phyloP scores from a whole-genome alignment of 1,140 invertebrate species.

The Bacillus rossius region DNA sequence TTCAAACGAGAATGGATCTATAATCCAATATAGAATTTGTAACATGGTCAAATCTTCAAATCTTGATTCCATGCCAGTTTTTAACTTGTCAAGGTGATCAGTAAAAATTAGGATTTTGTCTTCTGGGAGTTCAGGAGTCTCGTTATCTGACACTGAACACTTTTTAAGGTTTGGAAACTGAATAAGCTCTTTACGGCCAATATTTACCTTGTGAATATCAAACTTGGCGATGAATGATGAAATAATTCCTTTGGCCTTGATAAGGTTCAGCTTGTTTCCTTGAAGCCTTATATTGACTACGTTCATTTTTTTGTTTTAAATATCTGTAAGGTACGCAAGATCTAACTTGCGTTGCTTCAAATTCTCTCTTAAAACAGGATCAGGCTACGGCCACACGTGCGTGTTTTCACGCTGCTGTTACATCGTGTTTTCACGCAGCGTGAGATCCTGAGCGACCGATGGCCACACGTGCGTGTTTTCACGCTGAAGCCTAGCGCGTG shows the following conservation, averaged over 20 bases:
- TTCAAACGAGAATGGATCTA: conserved; percentile 4
- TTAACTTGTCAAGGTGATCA: conserved; percentile 1
- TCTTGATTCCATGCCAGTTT: conserved; percentile 4
- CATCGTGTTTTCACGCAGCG: no score
- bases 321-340: conserved; percentile 1
- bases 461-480: no score
- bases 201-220: conserved; percentile 5
- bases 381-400: no score
- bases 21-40: conserved; percentile 3
- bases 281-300: conserved; percentile 5
- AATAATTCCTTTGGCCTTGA: conserved; percentile 3
- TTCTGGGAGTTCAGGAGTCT: background rate
- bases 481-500: no score
- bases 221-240: conserved; percentile 1
- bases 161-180: conserved; percentile 4
- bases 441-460: no score
- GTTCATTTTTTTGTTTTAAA: background rate
- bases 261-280: conserved; percentile 2
- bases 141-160: conserved; percentile 4
- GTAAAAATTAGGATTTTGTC: conserved; percentile 6
- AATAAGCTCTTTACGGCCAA: conserved; percentile 1
- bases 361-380: conserved; percentile 1
- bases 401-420: no score
- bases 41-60: background rate
- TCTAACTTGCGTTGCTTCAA: conserved; percentile 1